Percentiles rank a stretch among this genome's conserved stretches.
Conservation (phyloP, 2,113 vertebrate genomes). For the Platysternon megacephalum region DNA sequence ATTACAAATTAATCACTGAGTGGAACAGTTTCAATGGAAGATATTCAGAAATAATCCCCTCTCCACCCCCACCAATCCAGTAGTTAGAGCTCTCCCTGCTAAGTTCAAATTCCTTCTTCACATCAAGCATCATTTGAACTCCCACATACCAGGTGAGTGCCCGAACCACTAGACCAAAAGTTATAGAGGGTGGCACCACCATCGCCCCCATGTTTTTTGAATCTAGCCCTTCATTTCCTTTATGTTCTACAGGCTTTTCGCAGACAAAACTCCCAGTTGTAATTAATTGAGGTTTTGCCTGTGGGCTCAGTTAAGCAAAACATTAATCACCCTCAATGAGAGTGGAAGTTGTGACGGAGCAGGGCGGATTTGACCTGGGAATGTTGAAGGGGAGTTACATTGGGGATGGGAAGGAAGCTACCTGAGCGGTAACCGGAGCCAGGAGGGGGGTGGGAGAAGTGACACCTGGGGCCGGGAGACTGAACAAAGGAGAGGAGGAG, state of each 20-base stretch:
- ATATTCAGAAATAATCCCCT: background rate
- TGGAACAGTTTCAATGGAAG: background rate
- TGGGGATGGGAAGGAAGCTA: too few species aligned
- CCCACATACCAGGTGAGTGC: background rate
- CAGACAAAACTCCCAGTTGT: background rate
- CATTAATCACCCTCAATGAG: background rate
- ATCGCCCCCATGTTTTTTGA: background rate
- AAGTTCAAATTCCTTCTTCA: background rate
- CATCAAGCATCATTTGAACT: background rate
- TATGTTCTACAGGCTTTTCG: background rate
- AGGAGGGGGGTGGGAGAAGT: too few species aligned
- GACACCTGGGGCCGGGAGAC: too few species aligned
- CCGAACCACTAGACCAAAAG: background rate
- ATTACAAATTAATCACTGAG: too few species aligned
- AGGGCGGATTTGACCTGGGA: too few species aligned
- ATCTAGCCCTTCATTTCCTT: background rate
- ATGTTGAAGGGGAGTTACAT: too few species aligned
- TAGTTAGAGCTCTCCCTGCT: background rate
- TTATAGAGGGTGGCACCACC: background rate
- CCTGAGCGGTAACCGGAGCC: too few species aligned
- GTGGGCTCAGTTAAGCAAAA: fast-evolving
- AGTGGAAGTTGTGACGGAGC: too few species aligned
- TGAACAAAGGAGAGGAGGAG: too few species aligned
- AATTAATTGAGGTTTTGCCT: background rate
- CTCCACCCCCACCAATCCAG: background rate